Percentiles rank a stretch among this genome's conserved stretches.
These are phyloP conservation scores for Bergia sp. DNA, from an alignment of 92 coral and sea anemone genomes.

Conservation along the genomic window DNA sequence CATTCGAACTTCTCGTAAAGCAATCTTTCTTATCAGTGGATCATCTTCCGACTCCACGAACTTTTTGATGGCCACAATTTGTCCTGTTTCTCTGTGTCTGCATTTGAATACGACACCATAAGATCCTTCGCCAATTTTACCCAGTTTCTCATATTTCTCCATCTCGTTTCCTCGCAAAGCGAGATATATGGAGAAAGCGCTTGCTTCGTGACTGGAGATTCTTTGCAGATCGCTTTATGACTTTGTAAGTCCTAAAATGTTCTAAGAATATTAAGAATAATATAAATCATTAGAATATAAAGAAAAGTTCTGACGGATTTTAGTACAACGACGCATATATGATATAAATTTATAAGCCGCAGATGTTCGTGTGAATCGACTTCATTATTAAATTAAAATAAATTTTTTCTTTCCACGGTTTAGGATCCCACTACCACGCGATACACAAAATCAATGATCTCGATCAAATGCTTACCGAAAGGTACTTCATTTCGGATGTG, in stretches of 20 bases:
- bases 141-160: slow-evolving; percentile 95
- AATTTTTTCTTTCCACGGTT: neutral
- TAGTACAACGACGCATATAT: neutral
- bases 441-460: neutral
- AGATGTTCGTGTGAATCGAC: neutral
- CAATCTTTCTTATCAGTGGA: slow-evolving; percentile 89
- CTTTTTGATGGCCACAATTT: slow-evolving; percentile 95
- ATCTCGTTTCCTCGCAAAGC: slow-evolving; percentile 32
- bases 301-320: neutral
- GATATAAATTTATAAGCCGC: neutral
- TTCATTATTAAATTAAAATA: neutral
- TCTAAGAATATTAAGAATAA: slow-evolving; percentile 13
- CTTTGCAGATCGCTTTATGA: slow-evolving; percentile 8
- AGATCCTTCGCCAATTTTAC: slow-evolving; percentile 97
- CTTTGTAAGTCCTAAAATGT: neutral
- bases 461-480: slow-evolving; percentile 14
- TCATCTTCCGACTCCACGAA: slow-evolving; percentile 98
- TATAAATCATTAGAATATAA: neutral
- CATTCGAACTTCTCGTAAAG: slow-evolving; percentile 96
- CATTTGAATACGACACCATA: slow-evolving; percentile 98
- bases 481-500: neutral
- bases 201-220: slow-evolving; percentile 17
- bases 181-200: neutral
- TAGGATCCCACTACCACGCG: neutral
- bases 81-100: slow-evolving; percentile 89